Base-by-base conservation (phyloP, 1,140 invertebrate genomes). In the Drosophila dunni region DNA sequence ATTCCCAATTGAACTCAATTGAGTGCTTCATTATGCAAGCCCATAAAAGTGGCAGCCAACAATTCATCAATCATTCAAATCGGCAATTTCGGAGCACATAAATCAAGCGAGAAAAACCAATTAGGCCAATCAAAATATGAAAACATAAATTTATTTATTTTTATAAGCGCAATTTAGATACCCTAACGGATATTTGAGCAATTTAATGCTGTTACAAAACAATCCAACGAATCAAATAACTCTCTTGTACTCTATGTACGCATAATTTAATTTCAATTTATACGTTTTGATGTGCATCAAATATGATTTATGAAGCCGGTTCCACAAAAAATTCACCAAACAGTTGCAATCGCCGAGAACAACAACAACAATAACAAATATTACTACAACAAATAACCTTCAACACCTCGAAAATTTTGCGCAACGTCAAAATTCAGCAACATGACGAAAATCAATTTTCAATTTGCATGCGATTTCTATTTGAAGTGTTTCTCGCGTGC, bases 401-500 rank as follows among this genome's bases (percentile, higher is more conserved):
- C 81, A 79, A 54, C 81, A 85, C 78, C 75, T 75, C 17, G 24
- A 50, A 75, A 67, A 40, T 77, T 83, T 85, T 77, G 64, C 74
- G 74, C 64, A 85, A 81, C 40, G 15, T 40, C 48, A 10, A 63
- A 75, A 38, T 62, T 29, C 56, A 34, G n/a, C 48, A 78, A 54
- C 48, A 42, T 65, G 67, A 63, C 81, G 61, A 86, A 84, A 84
- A 81, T 81, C 82, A 81, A 81, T 84, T 84, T 84, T 81, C 78
- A 85, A 85, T 84, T 81, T 84, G 81, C 81, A 85, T 84, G 74
- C 69, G 58, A 84, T 79, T 84, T 79, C 69, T 74, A 68, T 73
- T 71, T 68, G 38, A 64, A 79, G 73, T 84, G 81, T 74, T 84
- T 85, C 72, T 84, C 65, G 81, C 81, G 78, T 84, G 81, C 78